Evolutionary conservation across 2,113 vertebrate genomes (phyloP).

Genomic region (Corvus moneduloides): DNA sequence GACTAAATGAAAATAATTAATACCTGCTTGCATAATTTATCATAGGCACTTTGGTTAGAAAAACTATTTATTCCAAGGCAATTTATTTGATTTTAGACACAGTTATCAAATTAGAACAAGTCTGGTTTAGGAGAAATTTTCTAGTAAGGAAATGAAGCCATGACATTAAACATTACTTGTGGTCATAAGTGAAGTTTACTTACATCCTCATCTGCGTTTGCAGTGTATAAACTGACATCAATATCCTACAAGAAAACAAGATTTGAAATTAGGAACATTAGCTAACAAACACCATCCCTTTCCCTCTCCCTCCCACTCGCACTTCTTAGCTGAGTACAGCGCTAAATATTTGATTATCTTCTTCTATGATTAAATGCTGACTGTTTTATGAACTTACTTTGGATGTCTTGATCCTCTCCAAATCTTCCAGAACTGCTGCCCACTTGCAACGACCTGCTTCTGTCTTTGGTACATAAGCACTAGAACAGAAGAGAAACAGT

Average conservation of each 20-base stretch:
- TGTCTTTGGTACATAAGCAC: constrained; percentile 63
- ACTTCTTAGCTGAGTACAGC: not conserved
- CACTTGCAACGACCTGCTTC: constrained; percentile 46
- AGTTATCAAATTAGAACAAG: not conserved
- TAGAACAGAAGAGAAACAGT: constrained; percentile 46
- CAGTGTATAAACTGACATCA: constrained; percentile 75
- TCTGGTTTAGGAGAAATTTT: not conserved
- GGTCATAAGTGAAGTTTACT: constrained; percentile 45
- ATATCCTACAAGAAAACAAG: constrained; percentile 65
- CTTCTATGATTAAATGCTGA: not conserved
- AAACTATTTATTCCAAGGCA: not conserved
- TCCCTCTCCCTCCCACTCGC: not conserved
- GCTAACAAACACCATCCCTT: not conserved
- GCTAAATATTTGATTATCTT: not conserved
- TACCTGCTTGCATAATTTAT: not conserved
- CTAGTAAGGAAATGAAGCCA: not conserved
- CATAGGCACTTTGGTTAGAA: not conserved
- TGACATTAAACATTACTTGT: not conserved
- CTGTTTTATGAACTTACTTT: constrained; percentile 54
- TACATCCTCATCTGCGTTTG: constrained; percentile 61
- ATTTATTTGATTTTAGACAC: not conserved
- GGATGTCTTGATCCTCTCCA: constrained; percentile 51
- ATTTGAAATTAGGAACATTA: not conserved
- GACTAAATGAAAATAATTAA: not conserved
- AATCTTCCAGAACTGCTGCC: constrained; percentile 56